A percentile compares a stretch with the other conserved stretches of the same genome.
phyloP scores from a whole-genome alignment of 1,140 invertebrate species.

The Chionoecetes opilio region DNA sequence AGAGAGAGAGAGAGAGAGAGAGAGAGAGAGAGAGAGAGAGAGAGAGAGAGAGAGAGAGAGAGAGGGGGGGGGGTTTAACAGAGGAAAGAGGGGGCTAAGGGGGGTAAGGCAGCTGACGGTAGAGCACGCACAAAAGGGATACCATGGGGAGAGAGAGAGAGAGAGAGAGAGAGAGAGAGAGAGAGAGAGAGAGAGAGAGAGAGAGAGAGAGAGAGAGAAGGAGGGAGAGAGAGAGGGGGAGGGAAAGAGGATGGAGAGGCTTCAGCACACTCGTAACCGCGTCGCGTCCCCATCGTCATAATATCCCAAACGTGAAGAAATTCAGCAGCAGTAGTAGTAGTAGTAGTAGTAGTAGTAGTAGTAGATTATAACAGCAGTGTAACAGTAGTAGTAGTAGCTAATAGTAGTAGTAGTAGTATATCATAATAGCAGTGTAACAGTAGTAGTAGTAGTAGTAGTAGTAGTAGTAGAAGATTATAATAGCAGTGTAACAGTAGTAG shows the following conservation, averaged over 20 bases:
- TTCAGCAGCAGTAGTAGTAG: no score
- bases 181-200: not conserved
- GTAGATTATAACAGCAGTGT: no score
- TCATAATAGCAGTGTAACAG: no score
- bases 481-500: no score
- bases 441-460: no score
- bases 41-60: slow-evolving; percentile 27
- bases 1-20: not conserved
- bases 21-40: slow-evolving; percentile 12
- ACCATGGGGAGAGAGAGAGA: not conserved
- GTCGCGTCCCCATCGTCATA: not conserved
- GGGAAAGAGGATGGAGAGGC: not conserved
- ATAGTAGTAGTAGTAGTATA: no score
- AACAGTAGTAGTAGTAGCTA: no score
- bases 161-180: not conserved
- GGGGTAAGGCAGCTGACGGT: not conserved
- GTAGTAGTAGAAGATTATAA: no score
- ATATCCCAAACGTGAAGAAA: no score
- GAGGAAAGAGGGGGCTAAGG: no score
- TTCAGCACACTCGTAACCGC: not conserved
- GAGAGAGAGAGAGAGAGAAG: not conserved
- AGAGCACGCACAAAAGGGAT: slow-evolving; percentile 16
- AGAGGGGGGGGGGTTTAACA: no score
- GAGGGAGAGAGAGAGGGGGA: not conserved
- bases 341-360: no score